Percentiles rank a stretch among this genome's conserved stretches.
Conservation (phyloP, 2,797 vertebrate species). For the Sebastes oblongus region DNA sequence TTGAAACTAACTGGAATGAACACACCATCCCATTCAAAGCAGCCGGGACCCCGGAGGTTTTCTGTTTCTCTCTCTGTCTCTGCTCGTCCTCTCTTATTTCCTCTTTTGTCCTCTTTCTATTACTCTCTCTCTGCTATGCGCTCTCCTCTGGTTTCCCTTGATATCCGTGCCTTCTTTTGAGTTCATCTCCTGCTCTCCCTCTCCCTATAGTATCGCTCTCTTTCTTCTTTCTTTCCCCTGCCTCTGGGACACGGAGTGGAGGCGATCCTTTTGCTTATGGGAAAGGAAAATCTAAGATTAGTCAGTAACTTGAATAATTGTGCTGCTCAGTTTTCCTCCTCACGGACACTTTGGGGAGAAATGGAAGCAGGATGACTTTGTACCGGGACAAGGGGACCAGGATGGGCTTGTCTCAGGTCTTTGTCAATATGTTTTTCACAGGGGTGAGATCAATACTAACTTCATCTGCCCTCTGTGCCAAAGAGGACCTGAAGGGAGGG, state of each 20-base stretch:
- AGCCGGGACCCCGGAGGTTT: constrained; percentile 10
- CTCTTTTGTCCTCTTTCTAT: constrained; percentile 56
- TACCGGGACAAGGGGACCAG: constrained; percentile 19
- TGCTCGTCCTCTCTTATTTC: constrained; percentile 40
- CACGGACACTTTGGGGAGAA: constrained; percentile 4
- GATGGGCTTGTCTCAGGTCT: constrained; percentile 32
- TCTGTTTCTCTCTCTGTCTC: constrained; percentile 8
- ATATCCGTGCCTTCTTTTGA: constrained; percentile 41
- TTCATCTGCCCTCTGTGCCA: constrained; percentile 38
- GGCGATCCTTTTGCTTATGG: constrained; percentile 11
- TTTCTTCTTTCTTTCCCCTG: background rate
- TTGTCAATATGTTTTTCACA: constrained; percentile 57
- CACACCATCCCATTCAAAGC: constrained; percentile 40
- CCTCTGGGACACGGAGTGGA: constrained; percentile 39
- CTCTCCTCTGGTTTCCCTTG: constrained; percentile 55
- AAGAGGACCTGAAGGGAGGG: constrained; percentile 28
- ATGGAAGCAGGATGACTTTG: constrained; percentile 11
- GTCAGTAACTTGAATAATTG: constrained; percentile 33
- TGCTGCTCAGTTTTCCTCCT: constrained; percentile 32
- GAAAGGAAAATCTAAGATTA: constrained; percentile 12
- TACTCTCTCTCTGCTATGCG: constrained; percentile 17
- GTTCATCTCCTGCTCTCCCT: constrained; percentile 13
- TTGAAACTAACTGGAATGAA: constrained; percentile 17
- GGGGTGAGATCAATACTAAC: constrained; percentile 64
- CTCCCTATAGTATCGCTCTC: background rate